A percentile compares a stretch with the other conserved stretches of the same genome.
phyloP scores from a whole-genome alignment of 2,888 invertebrate genomes.

The Nomada ruficornis region DNA sequence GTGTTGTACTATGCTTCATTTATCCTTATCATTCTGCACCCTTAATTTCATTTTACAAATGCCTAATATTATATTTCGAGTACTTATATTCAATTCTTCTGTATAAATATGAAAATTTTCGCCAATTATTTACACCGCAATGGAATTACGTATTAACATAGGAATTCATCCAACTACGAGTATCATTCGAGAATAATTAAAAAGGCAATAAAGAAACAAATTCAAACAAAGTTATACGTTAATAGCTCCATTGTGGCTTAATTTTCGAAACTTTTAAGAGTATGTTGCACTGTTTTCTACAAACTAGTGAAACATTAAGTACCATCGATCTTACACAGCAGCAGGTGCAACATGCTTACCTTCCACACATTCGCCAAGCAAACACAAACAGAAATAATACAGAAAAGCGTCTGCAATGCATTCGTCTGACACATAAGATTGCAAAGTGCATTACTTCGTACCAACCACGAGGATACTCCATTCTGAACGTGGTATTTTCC shows the following conservation, averaged over 20 bases:
- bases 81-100: too few species aligned
- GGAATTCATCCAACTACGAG: too few species aligned
- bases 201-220: neutral
- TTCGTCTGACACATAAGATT: neutral
- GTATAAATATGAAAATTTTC: too few species aligned
- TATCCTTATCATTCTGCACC: too few species aligned
- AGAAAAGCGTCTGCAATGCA: neutral
- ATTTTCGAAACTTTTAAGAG: neutral
- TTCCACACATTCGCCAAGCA: neutral
- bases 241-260: neutral
- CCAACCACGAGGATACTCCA: neutral
- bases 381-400: neutral
- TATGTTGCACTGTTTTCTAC: neutral
- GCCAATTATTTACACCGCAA: too few species aligned
- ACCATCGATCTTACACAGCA: neutral
- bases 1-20: too few species aligned
- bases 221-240: too few species aligned
- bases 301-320: neutral
- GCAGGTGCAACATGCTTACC: slow-evolving; percentile 2
- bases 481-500: neutral
- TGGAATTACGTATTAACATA: too few species aligned
- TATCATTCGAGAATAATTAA: neutral
- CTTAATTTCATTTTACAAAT: too few species aligned
- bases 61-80: too few species aligned
- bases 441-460: slow-evolving; percentile 9